A percentile compares a stretch with the other conserved stretches of the same genome.
Conservation (phyloP, 2,888 invertebrate species). For the Chloroclysta siterata region DNA sequence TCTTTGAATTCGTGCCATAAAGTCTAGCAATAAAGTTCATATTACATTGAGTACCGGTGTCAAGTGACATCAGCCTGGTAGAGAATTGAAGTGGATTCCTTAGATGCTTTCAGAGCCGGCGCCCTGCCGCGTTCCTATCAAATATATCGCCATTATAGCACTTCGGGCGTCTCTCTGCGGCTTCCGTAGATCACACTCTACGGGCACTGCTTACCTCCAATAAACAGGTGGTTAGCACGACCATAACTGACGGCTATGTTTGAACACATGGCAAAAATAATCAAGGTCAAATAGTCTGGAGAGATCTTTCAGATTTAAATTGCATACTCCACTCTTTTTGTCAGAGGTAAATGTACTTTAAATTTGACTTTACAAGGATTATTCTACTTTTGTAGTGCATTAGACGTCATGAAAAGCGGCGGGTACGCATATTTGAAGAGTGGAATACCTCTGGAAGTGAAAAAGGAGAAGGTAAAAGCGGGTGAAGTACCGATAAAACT, state of each 20-base stretch:
- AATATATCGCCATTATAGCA: constrained; percentile 70
- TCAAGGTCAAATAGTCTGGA: neutral
- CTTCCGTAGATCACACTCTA: constrained; percentile 70
- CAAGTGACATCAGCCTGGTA: constrained; percentile 1
- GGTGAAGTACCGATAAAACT: too few species aligned
- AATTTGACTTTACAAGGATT: too few species aligned
- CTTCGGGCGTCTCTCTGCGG: constrained; percentile 65
- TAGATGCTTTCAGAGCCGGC: constrained; percentile 36
- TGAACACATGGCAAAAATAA: neutral
- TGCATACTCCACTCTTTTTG: too few species aligned
- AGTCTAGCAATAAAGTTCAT: constrained; percentile 3
- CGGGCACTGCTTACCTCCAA: neutral
- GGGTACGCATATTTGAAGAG: too few species aligned
- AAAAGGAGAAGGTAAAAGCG: too few species aligned
- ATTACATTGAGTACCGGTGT: constrained; percentile 3
- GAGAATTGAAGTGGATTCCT: constrained; percentile 10
- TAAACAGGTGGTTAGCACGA: constrained; percentile 11
- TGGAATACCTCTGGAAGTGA: too few species aligned
- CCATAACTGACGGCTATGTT: neutral
- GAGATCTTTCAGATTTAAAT: too few species aligned
- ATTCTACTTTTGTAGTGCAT: too few species aligned
- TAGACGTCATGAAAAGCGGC: too few species aligned
- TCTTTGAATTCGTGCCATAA: neutral
- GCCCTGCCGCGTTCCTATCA: constrained; percentile 69
- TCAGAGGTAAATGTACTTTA: too few species aligned